Evolutionary conservation across 1,140 invertebrate genomes (phyloP).

Genomic region (Anoplolepis gracilipes): DNA sequence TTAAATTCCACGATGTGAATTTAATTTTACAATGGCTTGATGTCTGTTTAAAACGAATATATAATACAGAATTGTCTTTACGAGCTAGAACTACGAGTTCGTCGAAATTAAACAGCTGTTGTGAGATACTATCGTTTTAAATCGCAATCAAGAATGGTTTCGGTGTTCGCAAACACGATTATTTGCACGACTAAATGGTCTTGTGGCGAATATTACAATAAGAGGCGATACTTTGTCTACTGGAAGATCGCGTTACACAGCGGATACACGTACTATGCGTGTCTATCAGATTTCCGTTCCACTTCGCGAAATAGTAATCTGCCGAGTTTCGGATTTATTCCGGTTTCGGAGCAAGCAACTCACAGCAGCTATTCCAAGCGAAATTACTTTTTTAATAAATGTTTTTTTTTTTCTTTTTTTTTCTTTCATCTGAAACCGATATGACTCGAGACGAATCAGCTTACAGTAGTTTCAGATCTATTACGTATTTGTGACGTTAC

Average conservation of each 20-base stretch:
- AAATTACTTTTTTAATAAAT: background rate
- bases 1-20: background rate
- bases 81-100: background rate
- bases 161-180: background rate
- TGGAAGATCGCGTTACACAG: slow-evolving; percentile 61
- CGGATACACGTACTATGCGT: slow-evolving; percentile 15
- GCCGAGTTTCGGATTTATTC: slow-evolving; percentile 60
- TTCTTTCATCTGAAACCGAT: background rate
- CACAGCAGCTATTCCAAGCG: background rate
- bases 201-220: background rate
- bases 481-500: background rate
- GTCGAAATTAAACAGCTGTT: background rate
- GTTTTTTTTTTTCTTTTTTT: background rate
- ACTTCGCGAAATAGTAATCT: slow-evolving; percentile 37
- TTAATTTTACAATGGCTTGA: background rate
- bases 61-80: background rate
- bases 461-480: background rate
- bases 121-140: background rate
- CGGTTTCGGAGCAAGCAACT: slow-evolving; percentile 13
- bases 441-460: background rate
- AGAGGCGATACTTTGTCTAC: background rate
- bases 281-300: slow-evolving; percentile 69
- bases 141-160: background rate
- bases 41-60: background rate
- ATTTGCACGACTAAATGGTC: slow-evolving; percentile 16